phyloP scores from a whole-genome alignment of 2,113 vertebrate genomes.

The Egretta garzetta region DNA sequence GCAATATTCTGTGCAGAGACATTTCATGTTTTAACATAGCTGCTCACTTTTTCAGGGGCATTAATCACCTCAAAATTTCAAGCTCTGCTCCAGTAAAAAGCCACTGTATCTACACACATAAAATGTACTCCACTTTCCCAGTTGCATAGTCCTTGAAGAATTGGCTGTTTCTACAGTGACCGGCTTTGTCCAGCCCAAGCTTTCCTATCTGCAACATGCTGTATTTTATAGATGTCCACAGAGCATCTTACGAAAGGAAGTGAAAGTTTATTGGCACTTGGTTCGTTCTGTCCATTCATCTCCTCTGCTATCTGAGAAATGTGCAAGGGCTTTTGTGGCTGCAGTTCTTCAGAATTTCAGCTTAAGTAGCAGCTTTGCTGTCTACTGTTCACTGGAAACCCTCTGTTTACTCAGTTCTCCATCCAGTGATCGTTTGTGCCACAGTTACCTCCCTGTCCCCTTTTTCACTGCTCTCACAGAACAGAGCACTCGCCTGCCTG shows the following conservation, averaged over 20 bases:
- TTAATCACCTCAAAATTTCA: constrained; percentile 18
- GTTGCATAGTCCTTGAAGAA: constrained; percentile 23
- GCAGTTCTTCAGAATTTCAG: neutral
- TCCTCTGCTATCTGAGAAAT: neutral
- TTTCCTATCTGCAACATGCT: neutral
- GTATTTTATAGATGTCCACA: constrained; percentile 6
- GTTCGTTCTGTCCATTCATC: constrained; percentile 9
- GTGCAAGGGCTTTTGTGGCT: neutral
- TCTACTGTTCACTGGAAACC: neutral
- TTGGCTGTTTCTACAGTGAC: neutral
- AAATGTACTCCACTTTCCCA: constrained; percentile 6
- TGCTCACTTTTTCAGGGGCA: constrained; percentile 1
- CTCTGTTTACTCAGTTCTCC: neutral
- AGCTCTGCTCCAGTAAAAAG: neutral
- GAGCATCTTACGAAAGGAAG: neutral
- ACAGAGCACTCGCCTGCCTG: neutral
- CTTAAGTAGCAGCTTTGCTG: neutral
- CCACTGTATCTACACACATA: neutral
- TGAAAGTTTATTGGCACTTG: constrained; percentile 19
- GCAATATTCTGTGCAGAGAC: neutral
- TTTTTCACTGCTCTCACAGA: neutral
- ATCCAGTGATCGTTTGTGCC: neutral
- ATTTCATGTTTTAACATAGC: neutral
- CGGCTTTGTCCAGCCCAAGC: neutral
- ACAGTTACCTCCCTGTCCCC: neutral